phyloP scores from a whole-genome alignment of 2,888 invertebrate species.

The Maniola hyperantus region DNA sequence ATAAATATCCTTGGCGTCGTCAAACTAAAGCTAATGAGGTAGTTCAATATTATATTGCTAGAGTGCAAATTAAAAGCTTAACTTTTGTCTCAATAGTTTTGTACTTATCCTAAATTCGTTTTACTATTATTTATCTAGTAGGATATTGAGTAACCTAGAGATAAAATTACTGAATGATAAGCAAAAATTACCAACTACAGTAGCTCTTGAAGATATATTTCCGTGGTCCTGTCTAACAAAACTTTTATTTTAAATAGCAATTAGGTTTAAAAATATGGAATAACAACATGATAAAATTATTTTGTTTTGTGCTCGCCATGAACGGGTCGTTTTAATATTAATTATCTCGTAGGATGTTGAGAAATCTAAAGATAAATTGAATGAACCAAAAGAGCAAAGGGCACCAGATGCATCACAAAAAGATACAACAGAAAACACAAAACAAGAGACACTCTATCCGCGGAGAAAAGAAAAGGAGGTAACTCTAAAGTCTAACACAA shows the following conservation, averaged over 20 bases:
- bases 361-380: constrained; percentile 18
- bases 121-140: constrained; percentile 26
- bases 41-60: constrained; percentile 24
- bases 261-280: neutral
- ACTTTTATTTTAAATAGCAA: no score
- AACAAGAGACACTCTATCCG: constrained; percentile 52
- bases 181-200: constrained; percentile 49
- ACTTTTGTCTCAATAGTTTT: neutral
- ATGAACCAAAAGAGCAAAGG: constrained; percentile 38
- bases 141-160: constrained; percentile 25
- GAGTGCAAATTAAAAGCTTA: neutral
- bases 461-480: constrained; percentile 58
- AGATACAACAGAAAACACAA: constrained; percentile 45
- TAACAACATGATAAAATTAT: no score
- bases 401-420: constrained; percentile 49
- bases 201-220: constrained; percentile 42
- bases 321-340: constrained; percentile 18
- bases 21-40: constrained; percentile 42
- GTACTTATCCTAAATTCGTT: neutral
- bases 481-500: constrained; percentile 34
- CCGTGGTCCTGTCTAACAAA: neutral
- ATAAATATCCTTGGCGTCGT: constrained; percentile 42
- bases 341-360: constrained; percentile 30
- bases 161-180: neutral
- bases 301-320: neutral